Base-by-base conservation (phyloP, 2,888 invertebrate species). In the Callosobruchus maculatus region DNA sequence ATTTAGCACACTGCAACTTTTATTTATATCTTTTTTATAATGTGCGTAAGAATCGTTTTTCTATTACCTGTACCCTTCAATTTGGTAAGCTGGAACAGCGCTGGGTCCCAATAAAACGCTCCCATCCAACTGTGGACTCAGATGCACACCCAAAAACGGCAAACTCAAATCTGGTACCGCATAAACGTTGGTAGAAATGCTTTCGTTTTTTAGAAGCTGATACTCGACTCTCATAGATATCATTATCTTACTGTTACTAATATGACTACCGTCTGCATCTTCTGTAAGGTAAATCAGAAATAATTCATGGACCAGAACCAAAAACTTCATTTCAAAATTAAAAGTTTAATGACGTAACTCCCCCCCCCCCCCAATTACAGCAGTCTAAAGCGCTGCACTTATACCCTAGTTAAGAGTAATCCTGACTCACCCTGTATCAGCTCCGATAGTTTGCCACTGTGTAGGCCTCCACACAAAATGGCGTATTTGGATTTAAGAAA, bases 101-200 rank as follows among this genome's bases (percentile, higher is more conserved):
- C 97, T 98, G 4, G 98, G 98, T 20, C 98, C 98, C 30, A 98
- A 88, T 92, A 97, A 96, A 70, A 98, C 91, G 0, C 71, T 74
- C 0, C 97, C 97, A 88, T 96, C 95, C 89, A 97, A 93, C 82
- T 94, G 91, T 0, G 98, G 98, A n/a, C 98, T 98, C 83, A 94
- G 94, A 88, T 99, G 98, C 2, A 98, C 97, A 5, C 98, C 98
- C 68, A 99, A 89, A 87, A 99, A 99, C 72, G 98, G 98, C 2
- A 97, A 93, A 88, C 97, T 95, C 1, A 97, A 94, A 88, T 98
- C 95, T n/a, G 98, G 98, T 20, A 98, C 97, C 20, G 98, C 98
- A 87, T 99, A 99, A 82, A 99, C 96, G 84, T 99, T 99, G 20
- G 96, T 93, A 77, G 91, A 92, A 22, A 96, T 92, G 81, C 97